Base-by-base conservation (phyloP, 1,140 invertebrate genomes). In the Trichonephila clavata region DNA sequence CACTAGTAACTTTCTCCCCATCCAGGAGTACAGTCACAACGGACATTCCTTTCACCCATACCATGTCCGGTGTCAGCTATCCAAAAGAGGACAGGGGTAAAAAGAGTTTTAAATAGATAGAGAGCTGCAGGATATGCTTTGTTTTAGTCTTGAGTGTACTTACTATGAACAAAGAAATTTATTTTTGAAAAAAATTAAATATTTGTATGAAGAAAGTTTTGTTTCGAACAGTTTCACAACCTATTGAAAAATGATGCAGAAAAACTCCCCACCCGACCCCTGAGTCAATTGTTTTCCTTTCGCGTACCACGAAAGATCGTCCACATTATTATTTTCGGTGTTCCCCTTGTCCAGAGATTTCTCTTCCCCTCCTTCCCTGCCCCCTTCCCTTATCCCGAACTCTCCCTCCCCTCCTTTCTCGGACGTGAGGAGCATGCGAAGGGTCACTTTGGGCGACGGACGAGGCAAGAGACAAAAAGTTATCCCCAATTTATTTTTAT, bases 401-500 rank as follows among this genome's bases (percentile, higher is more conserved):
- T 50, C 50, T 13, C 50, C 43, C 39, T 61, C n/a, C 0, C 63
- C 90, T 80, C 90, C 90, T 59, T 63, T 91, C 50, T 83, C 8
- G 90, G 59, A 91, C 90, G 90, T 91, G 90, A 81, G 27, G n/a
- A 4, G 90, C 80, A 71, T 91, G 10, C 3, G 21, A 50, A 21
- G 27, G 68, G 32, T 43, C 71, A 60, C 60, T 32, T 77, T 21
- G 88, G 68, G 20, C 39, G 10, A 14, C 43, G 27, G 14, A 68
- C 8, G 60, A 60, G 27, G 60, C 20, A 80, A 39, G 68, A 80
- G 88, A 90, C 88, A 90, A 90, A 77, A 86, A 86, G 84, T 86
- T 86, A 90, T 90, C 71, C 68, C 32, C 65, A 90, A 90, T 90
- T 90, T 90, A 60, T 77, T 90, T 90, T 80, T 90, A 90, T 68